Evolutionary conservation across 2,797 vertebrate genomes (phyloP), one percentile per base, ranked within the genome.

Genomic region (Eurystomus glaucurus): DNA sequence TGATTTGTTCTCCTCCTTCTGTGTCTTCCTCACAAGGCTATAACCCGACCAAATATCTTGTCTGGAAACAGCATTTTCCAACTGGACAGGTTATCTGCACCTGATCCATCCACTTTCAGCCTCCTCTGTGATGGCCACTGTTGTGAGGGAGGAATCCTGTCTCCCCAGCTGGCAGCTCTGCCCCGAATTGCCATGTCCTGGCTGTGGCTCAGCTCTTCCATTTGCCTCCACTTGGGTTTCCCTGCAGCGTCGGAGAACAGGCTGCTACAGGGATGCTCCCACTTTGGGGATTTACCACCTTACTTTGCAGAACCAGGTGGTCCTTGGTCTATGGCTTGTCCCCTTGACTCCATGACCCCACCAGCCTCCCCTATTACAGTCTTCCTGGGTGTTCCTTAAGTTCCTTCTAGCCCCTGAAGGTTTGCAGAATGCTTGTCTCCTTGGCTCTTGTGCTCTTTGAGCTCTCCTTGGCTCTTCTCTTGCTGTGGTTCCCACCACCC

Each of bases 221-320:
- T 62, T 74, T 31, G 22, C 83, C 61, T 79, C 74, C 50, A 26
- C 7, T 26, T 64, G 0, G 1, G 41, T 48, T 76, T 46, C 62
- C 33, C 55, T 41, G 75, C 51, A 75, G 75, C 0, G 0, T 2
- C 1, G 0, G 48, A 51, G 60, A 3, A 3, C 46, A 45, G 62
- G 46, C n/a, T 84, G 78, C 43, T 26, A 22, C 50, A 58, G 46
- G 31, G 62, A 29, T 71, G 52, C 4, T 37, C 35, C 31, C 8
- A 4, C 62, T 37, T 12, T 5, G 31, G 37, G 64, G n/a, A 39
- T 55, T 50, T 61, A 12, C 8, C n/a, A 26, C 41, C 33, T 74
- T 16, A 14, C 20, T 83, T 39, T 46, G 25, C 26, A 11, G 41
- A 61, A 10, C 52, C 52, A 46, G 62, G 22, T 29, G 25, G 25